These are phyloP conservation scores for Drosophila planitibia DNA, from an alignment of 2,888 invertebrate species.

Conservation along the genomic window DNA sequence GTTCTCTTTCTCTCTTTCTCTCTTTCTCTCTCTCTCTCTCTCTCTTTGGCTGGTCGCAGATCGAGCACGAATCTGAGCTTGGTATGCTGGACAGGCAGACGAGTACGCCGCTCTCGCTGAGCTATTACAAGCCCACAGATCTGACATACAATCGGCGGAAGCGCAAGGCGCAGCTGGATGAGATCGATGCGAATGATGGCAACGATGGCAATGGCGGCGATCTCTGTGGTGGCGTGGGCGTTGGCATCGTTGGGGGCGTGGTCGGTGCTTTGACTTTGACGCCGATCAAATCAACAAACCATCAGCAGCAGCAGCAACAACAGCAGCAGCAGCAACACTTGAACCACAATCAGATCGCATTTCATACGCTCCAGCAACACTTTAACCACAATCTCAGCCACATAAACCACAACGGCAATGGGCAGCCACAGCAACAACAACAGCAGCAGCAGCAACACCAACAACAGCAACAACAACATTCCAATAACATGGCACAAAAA, in stretches of 20 bases:
- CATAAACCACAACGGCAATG: slow-evolving; percentile 52
- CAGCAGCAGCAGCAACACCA: slow-evolving; percentile 48
- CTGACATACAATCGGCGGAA: slow-evolving; percentile 74
- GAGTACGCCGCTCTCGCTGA: slow-evolving; percentile 77
- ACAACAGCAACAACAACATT: slow-evolving; percentile 75
- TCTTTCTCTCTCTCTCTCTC: background rate
- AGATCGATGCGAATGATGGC: slow-evolving; percentile 29
- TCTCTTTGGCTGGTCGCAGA: slow-evolving; percentile 48
- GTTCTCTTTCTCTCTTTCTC: background rate
- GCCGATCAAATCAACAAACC: slow-evolving; percentile 61
- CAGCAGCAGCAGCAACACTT: slow-evolving; percentile 54
- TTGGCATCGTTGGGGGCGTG: slow-evolving; percentile 65
- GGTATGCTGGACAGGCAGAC: slow-evolving; percentile 68
- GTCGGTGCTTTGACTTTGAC: slow-evolving; percentile 70
- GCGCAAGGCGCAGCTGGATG: slow-evolving; percentile 69
- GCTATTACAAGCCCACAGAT: slow-evolving; percentile 78
- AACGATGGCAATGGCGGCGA: slow-evolving; percentile 25
- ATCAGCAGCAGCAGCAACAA: slow-evolving; percentile 30
- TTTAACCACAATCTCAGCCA: slow-evolving; percentile 70
- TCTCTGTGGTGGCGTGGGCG: slow-evolving; percentile 31
- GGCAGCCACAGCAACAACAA: slow-evolving; percentile 57
- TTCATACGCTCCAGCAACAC: slow-evolving; percentile 73
- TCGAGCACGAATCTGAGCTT: slow-evolving; percentile 78
- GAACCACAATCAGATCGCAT: slow-evolving; percentile 75
- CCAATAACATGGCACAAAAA: slow-evolving; percentile 81